Conservation (phyloP, 2,113 vertebrate genomes). For the Electrona antarctica region DNA sequence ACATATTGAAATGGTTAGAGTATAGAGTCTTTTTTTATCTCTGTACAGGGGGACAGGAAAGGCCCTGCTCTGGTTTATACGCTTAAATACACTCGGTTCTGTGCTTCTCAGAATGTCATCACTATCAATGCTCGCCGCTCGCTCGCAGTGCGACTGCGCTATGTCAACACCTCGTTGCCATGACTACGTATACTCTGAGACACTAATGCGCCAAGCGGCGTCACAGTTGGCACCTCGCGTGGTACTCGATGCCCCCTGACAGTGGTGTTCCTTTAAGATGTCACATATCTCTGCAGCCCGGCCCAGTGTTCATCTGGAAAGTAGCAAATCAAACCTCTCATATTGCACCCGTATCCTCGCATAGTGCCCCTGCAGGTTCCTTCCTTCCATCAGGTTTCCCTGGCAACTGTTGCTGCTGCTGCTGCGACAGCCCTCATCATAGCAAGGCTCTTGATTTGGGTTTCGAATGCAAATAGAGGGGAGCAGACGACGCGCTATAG, state of each 20-base stretch:
- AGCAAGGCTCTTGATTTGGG: constrained; percentile 60
- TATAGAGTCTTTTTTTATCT: constrained; percentile 29
- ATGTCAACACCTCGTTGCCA: constrained; percentile 75
- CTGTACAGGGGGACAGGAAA: constrained; percentile 63
- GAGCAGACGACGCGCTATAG: constrained; percentile 40
- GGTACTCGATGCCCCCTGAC: constrained; percentile 41
- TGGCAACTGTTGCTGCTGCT: constrained; percentile 80
- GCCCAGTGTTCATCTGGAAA: constrained; percentile 45
- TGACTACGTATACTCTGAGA: constrained; percentile 63
- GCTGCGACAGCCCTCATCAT: constrained; percentile 70
- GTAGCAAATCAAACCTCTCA: constrained; percentile 61
- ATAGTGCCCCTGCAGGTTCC: constrained; percentile 56
- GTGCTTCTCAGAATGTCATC: constrained; percentile 69
- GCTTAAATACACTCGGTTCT: constrained; percentile 44
- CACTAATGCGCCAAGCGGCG: constrained; percentile 58
- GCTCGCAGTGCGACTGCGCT: constrained; percentile 57
- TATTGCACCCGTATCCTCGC: constrained; percentile 52
- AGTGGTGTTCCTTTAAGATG: constrained; percentile 43
- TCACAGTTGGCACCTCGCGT: constrained; percentile 30
- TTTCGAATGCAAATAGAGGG: constrained; percentile 69
- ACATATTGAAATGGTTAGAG: constrained; percentile 55
- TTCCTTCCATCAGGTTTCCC: constrained; percentile 73
- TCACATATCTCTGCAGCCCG: constrained; percentile 31
- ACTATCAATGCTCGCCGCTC: constrained; percentile 48
- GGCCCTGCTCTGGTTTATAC: constrained; percentile 56